phyloP scores from a whole-genome alignment of 1,140 invertebrate species.

The Lepeophtheirus salmonis region DNA sequence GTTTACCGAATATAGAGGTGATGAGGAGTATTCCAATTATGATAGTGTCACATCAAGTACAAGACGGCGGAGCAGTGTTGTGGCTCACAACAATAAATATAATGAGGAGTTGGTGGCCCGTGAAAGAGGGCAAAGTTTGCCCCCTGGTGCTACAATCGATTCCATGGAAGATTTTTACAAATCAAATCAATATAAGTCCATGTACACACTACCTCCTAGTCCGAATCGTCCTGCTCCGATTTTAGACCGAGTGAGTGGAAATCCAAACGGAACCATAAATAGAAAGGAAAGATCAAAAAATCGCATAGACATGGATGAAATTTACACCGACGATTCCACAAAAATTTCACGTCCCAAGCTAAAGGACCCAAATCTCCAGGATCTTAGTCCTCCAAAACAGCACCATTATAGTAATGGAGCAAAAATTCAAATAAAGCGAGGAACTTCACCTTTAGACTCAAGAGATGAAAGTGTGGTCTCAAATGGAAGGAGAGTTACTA shows the following conservation, averaged over 20 bases:
- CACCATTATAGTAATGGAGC: neutral
- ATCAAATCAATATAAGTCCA: slow-evolving; percentile 16
- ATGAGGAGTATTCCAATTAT: neutral
- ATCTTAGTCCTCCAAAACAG: neutral
- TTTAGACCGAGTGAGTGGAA: neutral
- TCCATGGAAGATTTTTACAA: slow-evolving; percentile 18
- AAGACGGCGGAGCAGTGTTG: neutral
- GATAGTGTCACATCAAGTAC: neutral
- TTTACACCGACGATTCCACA: slow-evolving; percentile 8
- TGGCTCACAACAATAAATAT: neutral
- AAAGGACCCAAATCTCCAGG: neutral
- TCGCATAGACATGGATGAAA: slow-evolving; percentile 8
- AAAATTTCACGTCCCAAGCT: slow-evolving; percentile 1
- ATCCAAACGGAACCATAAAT: neutral
- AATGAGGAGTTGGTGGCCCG: neutral
- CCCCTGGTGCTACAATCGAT: slow-evolving; percentile 16
- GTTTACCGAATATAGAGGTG: slow-evolving; percentile 13
- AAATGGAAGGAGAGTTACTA: neutral
- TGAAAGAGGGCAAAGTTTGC: slow-evolving; percentile 15
- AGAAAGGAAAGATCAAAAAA: neutral
- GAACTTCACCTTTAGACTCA: neutral
- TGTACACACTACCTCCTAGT: slow-evolving; percentile 15
- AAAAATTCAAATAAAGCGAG: neutral
- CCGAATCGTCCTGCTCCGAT: slow-evolving; percentile 12
- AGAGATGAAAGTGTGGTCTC: too few species aligned